Evolutionary conservation across 2,888 invertebrate species (phyloP).

Genomic region (Drosophila mayaguana): DNA sequence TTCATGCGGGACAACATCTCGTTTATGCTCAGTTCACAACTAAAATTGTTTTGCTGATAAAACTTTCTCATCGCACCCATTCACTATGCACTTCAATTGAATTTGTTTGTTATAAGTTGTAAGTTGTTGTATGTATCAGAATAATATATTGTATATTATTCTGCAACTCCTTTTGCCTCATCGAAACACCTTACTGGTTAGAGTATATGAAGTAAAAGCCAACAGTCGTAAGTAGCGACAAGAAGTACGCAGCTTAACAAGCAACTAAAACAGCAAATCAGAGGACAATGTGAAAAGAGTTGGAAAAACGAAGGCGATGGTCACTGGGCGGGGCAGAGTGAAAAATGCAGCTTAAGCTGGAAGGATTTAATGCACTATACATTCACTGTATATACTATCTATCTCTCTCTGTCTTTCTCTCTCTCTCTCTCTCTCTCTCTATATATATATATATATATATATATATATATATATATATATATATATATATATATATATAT

Average conservation of each 20-base stretch:
- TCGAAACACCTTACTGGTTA: too few relatives aligned
- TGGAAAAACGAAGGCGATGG: slow-evolving; percentile 41
- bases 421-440: too few relatives aligned
- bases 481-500: slow-evolving; percentile 4
- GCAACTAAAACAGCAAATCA: slow-evolving; percentile 73
- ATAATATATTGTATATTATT: too few relatives aligned
- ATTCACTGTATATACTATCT: background rate
- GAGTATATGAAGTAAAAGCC: slow-evolving; percentile 57
- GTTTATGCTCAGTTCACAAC: background rate
- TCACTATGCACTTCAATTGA: too few relatives aligned
- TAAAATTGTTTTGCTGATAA: background rate
- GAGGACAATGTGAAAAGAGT: slow-evolving; percentile 70
- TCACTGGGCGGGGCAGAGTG: slow-evolving; percentile 24
- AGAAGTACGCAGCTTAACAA: slow-evolving; percentile 71
- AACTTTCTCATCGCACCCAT: background rate
- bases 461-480: too few relatives aligned
- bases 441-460: too few relatives aligned
- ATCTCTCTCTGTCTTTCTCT: too few relatives aligned
- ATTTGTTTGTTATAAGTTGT: too few relatives aligned
- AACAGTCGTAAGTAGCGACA: slow-evolving; percentile 70
- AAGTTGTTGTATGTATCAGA: too few relatives aligned
- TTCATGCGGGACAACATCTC: too few relatives aligned
- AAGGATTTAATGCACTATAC: slow-evolving; percentile 52
- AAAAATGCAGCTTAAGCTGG: slow-evolving; percentile 47
- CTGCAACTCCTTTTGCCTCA: background rate